These are phyloP conservation scores for Aricia agestis DNA, from an alignment of 1,140 invertebrate genomes.

Conservation along the genomic window DNA sequence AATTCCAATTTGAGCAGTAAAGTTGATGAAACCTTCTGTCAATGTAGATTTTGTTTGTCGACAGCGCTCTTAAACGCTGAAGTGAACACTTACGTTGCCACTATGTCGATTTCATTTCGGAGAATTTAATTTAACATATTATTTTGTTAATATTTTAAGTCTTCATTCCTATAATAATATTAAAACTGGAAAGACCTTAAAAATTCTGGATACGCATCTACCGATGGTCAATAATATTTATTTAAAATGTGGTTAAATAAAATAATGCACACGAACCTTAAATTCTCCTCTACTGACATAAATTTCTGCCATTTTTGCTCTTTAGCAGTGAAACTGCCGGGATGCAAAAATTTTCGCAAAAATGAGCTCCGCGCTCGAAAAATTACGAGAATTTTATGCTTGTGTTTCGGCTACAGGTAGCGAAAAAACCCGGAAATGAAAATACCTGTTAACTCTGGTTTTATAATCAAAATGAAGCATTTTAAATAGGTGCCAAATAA, in stretches of 20 bases:
- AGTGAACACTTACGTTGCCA: not conserved
- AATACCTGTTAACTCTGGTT: no score
- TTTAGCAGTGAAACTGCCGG: not conserved
- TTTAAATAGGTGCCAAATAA: no score
- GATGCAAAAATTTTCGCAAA: constrained; percentile 1
- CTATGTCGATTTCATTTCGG: not conserved
- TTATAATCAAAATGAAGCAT: no score
- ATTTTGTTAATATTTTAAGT: no score
- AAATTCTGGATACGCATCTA: not conserved
- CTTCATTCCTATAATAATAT: no score
- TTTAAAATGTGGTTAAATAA: no score
- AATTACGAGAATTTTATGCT: constrained; percentile 1
- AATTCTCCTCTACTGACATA: no score
- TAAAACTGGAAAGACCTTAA: not conserved
- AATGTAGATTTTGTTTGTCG: not conserved
- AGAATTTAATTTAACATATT: not conserved
- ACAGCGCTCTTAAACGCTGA: not conserved
- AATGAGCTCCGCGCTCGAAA: not conserved
- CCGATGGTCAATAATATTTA: no score
- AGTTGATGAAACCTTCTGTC: constrained; percentile 1
- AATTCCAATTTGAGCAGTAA: constrained; percentile 10
- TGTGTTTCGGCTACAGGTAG: not conserved
- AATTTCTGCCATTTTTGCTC: not conserved
- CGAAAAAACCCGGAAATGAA: not conserved
- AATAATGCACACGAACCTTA: no score